Base-by-base conservation (phyloP, 2,113 vertebrate genomes). In the Mormyrus lacerda region DNA sequence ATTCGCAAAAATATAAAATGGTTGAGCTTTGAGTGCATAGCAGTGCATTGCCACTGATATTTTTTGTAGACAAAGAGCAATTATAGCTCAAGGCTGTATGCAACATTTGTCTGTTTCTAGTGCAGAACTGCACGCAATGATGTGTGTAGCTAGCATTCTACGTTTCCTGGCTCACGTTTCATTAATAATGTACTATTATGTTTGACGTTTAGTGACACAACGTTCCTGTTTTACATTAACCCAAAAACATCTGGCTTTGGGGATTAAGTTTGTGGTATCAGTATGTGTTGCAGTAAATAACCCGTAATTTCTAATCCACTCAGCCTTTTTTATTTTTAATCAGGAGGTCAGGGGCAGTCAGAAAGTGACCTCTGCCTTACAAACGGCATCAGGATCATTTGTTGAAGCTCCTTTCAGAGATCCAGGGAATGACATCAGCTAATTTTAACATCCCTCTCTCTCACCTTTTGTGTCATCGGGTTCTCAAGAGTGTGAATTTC, bases 401-500 rank as follows among this genome's bases (percentile, higher is more conserved):
- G 83, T 85, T 85, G 83, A 47, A 85, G 4, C 7, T 24, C 83
- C 39, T 45, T 85, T 48, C 82, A 85, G 42, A 45, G 73, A 79
- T 42, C 73, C 35, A 42, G 15, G 15, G 35, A 4, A 85, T 85
- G 82, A 85, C 21, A 85, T 48, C 44, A n/a, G 44, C 83, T 85
- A 47, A 85, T 85, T 85, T 50, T 47, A 48, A 27, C 44, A 48
- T 84, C 21, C 47, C n/a, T 85, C 17, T 50, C 44, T 50, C 24
- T 50, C 47, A 85, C 45, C 83, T 10, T 85, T 85, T 85, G 83
- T 85, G 83, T 48, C 44, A 27, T 45, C 10, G 11, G 3, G 83
- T 85, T 85, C 83, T 85, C 83, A 85, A 48, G 47, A 85, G 83
- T 85, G 83, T 85, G 24, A 21, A 48, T 85, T 85, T 85, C 83